Evolutionary conservation across 2,797 vertebrate species (phyloP).

Genomic region (Glyptemys insculpta): DNA sequence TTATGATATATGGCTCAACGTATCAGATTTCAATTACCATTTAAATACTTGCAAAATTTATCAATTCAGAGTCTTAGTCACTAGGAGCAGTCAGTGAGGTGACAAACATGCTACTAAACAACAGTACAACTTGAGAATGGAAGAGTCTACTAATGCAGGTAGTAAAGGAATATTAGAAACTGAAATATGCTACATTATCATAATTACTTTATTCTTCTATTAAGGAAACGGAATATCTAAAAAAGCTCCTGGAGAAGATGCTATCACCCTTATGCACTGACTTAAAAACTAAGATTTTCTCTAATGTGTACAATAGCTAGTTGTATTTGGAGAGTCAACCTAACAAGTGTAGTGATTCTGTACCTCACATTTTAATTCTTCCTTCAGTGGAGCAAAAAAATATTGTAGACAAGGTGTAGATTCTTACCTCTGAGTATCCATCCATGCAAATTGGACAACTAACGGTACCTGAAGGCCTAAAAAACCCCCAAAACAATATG

Average conservation of each 20-base stretch:
- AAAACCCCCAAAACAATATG: neutral
- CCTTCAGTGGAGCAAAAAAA: neutral
- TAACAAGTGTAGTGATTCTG: neutral
- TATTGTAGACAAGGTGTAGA: accelerated
- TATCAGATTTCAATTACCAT: neutral
- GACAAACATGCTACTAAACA: too few species aligned
- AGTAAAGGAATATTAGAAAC: neutral
- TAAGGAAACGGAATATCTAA: neutral
- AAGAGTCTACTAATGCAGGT: neutral
- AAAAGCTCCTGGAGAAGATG: neutral
- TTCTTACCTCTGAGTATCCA: conserved; percentile 90
- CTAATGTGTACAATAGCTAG: neutral
- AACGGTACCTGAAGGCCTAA: conserved; percentile 82
- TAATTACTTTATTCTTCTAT: accelerated
- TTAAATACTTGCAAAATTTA: neutral
- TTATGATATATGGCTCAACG: neutral
- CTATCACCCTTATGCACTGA: neutral
- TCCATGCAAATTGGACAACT: conserved; percentile 96
- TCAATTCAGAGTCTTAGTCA: neutral
- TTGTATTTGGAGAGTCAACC: too few species aligned
- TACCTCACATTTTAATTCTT: neutral
- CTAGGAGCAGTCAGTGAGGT: neutral
- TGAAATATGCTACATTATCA: neutral
- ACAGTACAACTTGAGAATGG: neutral
- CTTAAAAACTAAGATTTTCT: neutral